Conservation (phyloP, 2,888 invertebrate genomes). For the Aethes cnicana region DNA sequence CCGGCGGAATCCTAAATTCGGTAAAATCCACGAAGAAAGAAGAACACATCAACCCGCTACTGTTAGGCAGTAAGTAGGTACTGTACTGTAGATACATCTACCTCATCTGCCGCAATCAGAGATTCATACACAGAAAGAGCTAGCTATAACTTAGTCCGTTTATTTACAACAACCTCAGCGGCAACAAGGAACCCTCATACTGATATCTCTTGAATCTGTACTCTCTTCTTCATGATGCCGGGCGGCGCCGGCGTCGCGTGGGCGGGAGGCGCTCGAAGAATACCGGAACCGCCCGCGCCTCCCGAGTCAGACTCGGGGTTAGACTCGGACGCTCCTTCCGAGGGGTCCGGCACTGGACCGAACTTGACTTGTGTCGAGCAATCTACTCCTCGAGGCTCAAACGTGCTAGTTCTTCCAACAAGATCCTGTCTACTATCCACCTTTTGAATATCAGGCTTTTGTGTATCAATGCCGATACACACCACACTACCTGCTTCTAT, state of each 20-base stretch:
- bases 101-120: background rate
- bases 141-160: slow-evolving; percentile 74
- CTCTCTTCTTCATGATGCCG: slow-evolving; percentile 92
- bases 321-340: slow-evolving; percentile 69
- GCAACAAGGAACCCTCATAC: slow-evolving; percentile 85
- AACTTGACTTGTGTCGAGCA: slow-evolving; percentile 79
- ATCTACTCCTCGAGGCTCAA: slow-evolving; percentile 77
- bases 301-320: slow-evolving; percentile 70
- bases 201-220: slow-evolving; percentile 96
- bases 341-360: slow-evolving; percentile 64
- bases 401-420: slow-evolving; percentile 73
- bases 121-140: slow-evolving; percentile 13
- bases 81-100: no score
- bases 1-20: no score
- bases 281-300: slow-evolving; percentile 69
- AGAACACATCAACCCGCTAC: no score
- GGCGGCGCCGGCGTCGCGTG: slow-evolving; percentile 84
- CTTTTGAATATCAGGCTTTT: slow-evolving; percentile 77
- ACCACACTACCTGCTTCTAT: slow-evolving; percentile 83
- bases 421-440: slow-evolving; percentile 65
- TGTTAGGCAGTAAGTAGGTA: no score
- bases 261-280: slow-evolving; percentile 72
- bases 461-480: slow-evolving; percentile 75
- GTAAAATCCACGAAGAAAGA: no score
- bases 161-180: slow-evolving; percentile 70